Evolutionary conservation across 92 coral and sea anemone species (phyloP).

Genomic region (Chrysogorgia sp.): DNA sequence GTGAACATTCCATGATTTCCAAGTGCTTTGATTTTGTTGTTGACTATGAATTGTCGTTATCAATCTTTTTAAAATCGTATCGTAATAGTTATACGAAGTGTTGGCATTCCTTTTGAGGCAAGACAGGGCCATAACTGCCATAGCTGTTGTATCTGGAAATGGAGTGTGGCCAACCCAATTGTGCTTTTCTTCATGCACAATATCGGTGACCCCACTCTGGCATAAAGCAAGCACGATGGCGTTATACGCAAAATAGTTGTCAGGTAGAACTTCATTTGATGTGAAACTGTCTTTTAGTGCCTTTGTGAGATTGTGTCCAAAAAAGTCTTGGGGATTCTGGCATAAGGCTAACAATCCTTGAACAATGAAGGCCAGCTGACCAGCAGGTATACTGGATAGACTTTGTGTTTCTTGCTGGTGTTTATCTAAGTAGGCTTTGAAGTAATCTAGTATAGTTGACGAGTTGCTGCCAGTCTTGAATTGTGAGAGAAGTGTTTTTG

Average conservation of each 20-base stretch:
- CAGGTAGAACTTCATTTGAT: no score
- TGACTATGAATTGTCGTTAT: neutral
- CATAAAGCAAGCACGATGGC: constrained; percentile 14
- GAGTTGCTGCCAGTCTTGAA: constrained; percentile 9
- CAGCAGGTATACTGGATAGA: constrained; percentile 45
- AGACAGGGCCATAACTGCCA: constrained; percentile 30
- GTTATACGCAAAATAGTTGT: constrained; percentile 26
- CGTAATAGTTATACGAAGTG: neutral
- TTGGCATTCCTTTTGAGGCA: constrained; percentile 1
- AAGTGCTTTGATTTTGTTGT: neutral
- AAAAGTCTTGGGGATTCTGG: constrained; percentile 4
- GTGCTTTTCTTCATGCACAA: neutral
- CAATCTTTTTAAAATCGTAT: neutral
- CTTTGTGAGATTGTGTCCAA: constrained; percentile 13
- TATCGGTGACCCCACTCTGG: neutral
- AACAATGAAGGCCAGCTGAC: constrained; percentile 60
- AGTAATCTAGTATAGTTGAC: neutral
- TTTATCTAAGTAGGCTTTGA: constrained; percentile 9
- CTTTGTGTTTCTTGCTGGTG: neutral
- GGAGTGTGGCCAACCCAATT: neutral
- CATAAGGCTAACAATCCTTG: constrained; percentile 30
- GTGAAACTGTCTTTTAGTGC: neutral
- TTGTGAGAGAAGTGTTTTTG: constrained; percentile 7
- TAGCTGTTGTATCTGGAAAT: constrained; percentile 21
- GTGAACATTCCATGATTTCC: constrained; percentile 19